Evolutionary conservation across 2,113 vertebrate genomes (phyloP).

Genomic region (Colinus virginianus): DNA sequence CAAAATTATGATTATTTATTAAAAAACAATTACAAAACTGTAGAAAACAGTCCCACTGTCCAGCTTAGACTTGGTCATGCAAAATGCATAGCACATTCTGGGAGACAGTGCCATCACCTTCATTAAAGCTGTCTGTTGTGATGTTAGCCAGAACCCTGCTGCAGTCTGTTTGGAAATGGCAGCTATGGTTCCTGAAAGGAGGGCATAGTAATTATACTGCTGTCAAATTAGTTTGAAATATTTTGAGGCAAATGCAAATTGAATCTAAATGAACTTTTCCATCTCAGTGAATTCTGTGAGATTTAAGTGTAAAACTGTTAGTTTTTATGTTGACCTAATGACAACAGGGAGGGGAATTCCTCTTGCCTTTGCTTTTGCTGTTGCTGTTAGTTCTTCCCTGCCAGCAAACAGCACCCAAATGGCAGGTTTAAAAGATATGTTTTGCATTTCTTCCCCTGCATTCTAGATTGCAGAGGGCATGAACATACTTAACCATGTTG

Average conservation of each 20-base stretch:
- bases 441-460: slow-evolving; percentile 32
- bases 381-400: neutral
- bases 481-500: neutral
- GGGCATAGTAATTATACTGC: neutral
- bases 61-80: neutral
- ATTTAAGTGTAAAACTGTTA: neutral
- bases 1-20: neutral
- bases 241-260: slow-evolving; percentile 40
- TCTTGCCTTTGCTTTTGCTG: neutral
- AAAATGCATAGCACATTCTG: neutral
- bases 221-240: slow-evolving; percentile 41
- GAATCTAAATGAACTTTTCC: slow-evolving; percentile 12
- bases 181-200: neutral
- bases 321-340: neutral
- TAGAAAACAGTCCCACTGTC: neutral
- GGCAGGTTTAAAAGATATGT: neutral
- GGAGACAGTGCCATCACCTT: neutral
- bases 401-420: slow-evolving; percentile 1
- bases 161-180: neutral
- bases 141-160: slow-evolving; percentile 25
- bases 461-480: neutral
- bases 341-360: neutral
- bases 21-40: neutral
- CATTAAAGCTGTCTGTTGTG: neutral
- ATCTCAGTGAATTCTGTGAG: neutral